Percentiles rank a stretch among this genome's conserved stretches.
Evolutionary conservation across 2,888 invertebrate species (phyloP).

Genomic region (Proisotoma minuta): DNA sequence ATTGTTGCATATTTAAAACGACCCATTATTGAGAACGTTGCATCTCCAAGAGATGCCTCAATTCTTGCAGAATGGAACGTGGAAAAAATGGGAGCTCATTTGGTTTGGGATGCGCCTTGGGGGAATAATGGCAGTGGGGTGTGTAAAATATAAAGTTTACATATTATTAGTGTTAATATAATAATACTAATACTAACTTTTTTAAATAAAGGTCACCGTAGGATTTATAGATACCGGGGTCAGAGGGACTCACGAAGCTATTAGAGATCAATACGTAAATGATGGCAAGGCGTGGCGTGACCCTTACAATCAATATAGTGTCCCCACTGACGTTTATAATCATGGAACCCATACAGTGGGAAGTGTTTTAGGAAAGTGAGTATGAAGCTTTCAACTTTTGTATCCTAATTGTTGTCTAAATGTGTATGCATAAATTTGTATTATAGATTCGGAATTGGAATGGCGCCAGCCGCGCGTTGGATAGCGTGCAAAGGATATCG

Average conservation of each 20-base stretch:
- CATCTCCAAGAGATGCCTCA: not conserved
- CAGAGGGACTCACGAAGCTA: not conserved
- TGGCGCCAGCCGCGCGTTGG: not conserved
- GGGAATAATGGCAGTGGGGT: not conserved
- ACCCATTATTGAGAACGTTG: not conserved
- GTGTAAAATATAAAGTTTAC: too few relatives aligned
- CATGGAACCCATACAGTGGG: slow-evolving; percentile 8
- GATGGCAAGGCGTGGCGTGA: not conserved
- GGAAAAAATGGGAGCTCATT: not conserved
- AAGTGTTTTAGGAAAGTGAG: not conserved
- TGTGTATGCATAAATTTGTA: not conserved
- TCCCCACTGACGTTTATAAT: not conserved
- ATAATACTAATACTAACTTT: too few relatives aligned
- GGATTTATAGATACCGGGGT: not conserved
- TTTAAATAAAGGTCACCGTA: too few relatives aligned
- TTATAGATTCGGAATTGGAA: slow-evolving; percentile 3
- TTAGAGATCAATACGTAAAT: not conserved
- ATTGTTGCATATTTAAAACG: not conserved
- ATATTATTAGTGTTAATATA: too few relatives aligned
- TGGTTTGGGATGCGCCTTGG: slow-evolving; percentile 4
- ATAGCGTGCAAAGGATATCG: slow-evolving; percentile 8
- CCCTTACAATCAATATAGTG: not conserved
- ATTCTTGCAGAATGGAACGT: slow-evolving; percentile 6
- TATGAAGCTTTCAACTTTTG: not conserved
- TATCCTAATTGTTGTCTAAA: not conserved